phyloP scores from a whole-genome alignment of 2,888 invertebrate genomes.

The Cosmopolites sordidus region DNA sequence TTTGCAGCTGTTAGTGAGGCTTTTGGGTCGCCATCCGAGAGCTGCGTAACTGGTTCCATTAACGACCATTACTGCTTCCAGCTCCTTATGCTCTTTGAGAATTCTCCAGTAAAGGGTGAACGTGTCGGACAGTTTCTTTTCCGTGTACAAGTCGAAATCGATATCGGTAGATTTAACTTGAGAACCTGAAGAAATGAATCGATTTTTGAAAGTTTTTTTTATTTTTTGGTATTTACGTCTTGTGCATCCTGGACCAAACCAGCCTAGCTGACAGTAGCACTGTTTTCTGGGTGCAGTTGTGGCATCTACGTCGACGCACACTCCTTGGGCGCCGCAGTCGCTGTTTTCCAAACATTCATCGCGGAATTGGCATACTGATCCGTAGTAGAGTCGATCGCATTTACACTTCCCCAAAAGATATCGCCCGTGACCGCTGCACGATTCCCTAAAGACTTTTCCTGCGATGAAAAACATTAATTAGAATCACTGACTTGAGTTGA shows the following conservation, averaged over 20 bases:
- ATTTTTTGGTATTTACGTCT: slow-evolving; percentile 60
- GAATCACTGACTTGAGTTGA: too few species aligned
- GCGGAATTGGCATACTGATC: slow-evolving; percentile 77
- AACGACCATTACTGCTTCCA: slow-evolving; percentile 84
- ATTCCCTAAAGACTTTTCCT: slow-evolving; percentile 75
- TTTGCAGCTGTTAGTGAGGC: slow-evolving; percentile 69
- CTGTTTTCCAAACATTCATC: slow-evolving; percentile 82
- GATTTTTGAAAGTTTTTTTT: not conserved
- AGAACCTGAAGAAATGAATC: slow-evolving; percentile 55
- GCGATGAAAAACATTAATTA: slow-evolving; percentile 28
- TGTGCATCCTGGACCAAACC: slow-evolving; percentile 79
- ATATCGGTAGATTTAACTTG: slow-evolving; percentile 69
- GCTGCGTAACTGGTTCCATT: slow-evolving; percentile 85
- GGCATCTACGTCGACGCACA: slow-evolving; percentile 76
- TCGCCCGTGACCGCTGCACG: slow-evolving; percentile 81
- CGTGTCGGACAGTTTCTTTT: slow-evolving; percentile 66
- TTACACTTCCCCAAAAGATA: slow-evolving; percentile 73
- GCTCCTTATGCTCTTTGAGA: slow-evolving; percentile 74
- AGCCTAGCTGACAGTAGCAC: slow-evolving; percentile 88
- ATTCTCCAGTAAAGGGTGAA: slow-evolving; percentile 83
- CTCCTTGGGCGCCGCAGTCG: slow-evolving; percentile 83
- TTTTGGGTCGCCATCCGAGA: slow-evolving; percentile 86
- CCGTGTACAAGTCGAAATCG: slow-evolving; percentile 67
- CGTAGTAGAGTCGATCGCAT: slow-evolving; percentile 77
- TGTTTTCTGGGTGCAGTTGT: slow-evolving; percentile 76